Evolutionary conservation across 2,888 invertebrate species (phyloP), one percentile per base, ranked within the genome.

Genomic region (Drosophila suboccidentalis): DNA sequence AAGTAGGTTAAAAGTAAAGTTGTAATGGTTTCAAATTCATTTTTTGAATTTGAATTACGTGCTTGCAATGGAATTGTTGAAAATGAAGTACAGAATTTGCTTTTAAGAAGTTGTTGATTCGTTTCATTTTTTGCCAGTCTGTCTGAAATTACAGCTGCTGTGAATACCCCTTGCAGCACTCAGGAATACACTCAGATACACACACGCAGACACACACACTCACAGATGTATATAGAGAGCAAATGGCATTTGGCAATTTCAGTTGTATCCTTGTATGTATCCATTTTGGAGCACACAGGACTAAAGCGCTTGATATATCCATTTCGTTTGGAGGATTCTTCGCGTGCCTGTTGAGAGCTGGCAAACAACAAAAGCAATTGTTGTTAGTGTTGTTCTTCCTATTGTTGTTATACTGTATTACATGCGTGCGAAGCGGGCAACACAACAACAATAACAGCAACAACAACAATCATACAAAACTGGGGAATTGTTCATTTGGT

Each of bases 261-360:
- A 65, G 47, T 78, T 26, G 26, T 26, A 26, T 26, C 26, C 26
- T 26, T 62, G 74, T 61, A 62, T 71, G 76, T 74, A 72, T 81
- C 79, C 84, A 76, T 72, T 43, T 58, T 38, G 58, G 26, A 58
- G 46, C 58, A 22, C 58, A 43, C 50, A 67, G 67, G 62, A 75
- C 61, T 55, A 68, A 78, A 70, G 71, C 66, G 59, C 81, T 83
- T 74, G 67, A 77, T 83, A 82, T 84, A 84, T 84, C 87, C 87
- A 84, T 84, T 87, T 75, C 80, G 73, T 75, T 87, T 82, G 82
- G 87, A 84, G 84, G 87, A 84, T 84, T 84, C 84, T 84, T 84
- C 72, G 84, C 84, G 87, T 87, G 87, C 82, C 84, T 77, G 87
- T 77, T 84, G 81, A 84, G 87, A 84, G 84, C 76, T 71, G 43